Base-by-base conservation (phyloP, 2,797 vertebrate species). In the Taenioides sp. region DNA sequence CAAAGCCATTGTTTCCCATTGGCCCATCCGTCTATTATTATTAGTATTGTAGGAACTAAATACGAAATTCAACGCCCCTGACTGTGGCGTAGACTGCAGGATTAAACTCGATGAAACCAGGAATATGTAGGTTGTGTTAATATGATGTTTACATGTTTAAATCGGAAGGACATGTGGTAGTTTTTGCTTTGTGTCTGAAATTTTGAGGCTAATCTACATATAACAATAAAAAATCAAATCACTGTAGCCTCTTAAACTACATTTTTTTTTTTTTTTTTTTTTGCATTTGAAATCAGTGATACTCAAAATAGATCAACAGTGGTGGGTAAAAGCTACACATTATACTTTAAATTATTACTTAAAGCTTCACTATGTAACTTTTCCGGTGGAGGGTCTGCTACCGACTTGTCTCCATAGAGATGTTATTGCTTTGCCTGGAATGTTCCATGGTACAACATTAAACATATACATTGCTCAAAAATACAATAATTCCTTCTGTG, bases 1-100 rank as follows among this genome's bases (percentile, higher is more conserved):
- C 76, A 83, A 37, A 67, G 65, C 67, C 80, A 82, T 82, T 12
- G 5, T 75, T 78, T 69, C 65, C 27, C 67, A 80, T 62, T 78
- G 67, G 16, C 74, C 59, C 79, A 52, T 65, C n/a, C 67, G 75
- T 37, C 65, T 40, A 34, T 60, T 60, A 59, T 65, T 75, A 69
- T 40, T 40, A 57, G 34, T 37, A 37, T 37, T 79, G 77, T 43
- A 78, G 22, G 76, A 62, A 16, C 73, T 47, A 47, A 47, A 47
- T 16, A 23, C 14, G 67, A 73, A 63, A 47, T 52, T 27, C 59
- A 22, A 50, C 18, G 67, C 68, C 69, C 69, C 52, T 34, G 40
- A 49, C 78, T 75, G 73, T 75, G 70, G 54, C 65, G 64, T 68
- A 1, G 9, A 60, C 14, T 62, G 40, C 69, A 72, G 69, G 72